phyloP scores from a whole-genome alignment of 2,113 vertebrate genomes.

The Micromys minutus region DNA sequence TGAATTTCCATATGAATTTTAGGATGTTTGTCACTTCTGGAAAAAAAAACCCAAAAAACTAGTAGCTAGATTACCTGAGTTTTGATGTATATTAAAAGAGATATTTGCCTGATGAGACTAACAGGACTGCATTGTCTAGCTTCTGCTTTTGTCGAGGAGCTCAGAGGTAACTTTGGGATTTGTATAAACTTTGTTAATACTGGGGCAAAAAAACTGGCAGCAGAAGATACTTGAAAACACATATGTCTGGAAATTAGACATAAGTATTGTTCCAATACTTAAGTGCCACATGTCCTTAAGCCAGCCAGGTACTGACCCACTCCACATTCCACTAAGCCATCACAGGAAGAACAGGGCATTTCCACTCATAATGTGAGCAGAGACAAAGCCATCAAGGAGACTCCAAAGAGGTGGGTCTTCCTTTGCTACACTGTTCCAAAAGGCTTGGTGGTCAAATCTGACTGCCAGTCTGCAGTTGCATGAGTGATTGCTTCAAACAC shows the following conservation, averaged over 20 bases:
- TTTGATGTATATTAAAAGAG: neutral
- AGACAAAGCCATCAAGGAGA: neutral
- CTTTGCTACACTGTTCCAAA: neutral
- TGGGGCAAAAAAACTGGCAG: neutral
- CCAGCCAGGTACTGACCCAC: neutral
- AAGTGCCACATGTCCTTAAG: neutral
- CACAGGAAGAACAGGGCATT: fast-evolving
- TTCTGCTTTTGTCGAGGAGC: neutral
- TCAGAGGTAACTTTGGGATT: neutral
- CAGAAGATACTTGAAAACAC: neutral
- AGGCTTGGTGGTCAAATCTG: neutral
- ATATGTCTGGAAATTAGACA: neutral
- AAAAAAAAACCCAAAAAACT: neutral
- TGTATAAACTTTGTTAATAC: neutral
- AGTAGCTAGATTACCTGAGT: neutral
- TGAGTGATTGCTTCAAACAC: neutral
- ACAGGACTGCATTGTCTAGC: neutral
- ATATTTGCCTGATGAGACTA: neutral
- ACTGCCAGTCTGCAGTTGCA: neutral
- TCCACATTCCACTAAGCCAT: neutral
- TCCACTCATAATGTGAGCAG: no score
- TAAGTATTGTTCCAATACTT: neutral
- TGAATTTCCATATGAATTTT: slow-evolving; percentile 28
- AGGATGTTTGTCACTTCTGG: neutral
- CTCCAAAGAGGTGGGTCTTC: fast-evolving